Evolutionary conservation across 2,797 vertebrate genomes (phyloP), one percentile per base, ranked within the genome.

Genomic region (Phoeniculus purpureus): DNA sequence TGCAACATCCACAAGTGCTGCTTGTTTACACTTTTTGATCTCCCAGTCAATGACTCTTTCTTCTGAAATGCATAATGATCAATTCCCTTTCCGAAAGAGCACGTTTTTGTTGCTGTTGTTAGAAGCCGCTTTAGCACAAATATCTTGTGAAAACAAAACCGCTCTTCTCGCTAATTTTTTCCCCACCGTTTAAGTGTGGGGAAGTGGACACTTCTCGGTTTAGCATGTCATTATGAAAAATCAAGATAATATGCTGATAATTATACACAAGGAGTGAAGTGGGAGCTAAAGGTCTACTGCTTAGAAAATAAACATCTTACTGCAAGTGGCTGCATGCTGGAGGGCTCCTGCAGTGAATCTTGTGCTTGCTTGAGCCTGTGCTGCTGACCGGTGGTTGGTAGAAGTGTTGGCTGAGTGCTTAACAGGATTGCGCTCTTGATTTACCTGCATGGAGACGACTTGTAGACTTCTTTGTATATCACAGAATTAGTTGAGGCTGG

Each of bases 191-290:
- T 2, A 90, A 89, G 61, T 37, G 48, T 27, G 22, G 62, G 55
- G 32, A 92, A 85, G 76, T 85, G 94, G 88, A 90, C 81, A 34
- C 79, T 68, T 87, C 45, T 89, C 32, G 51, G 27, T 62, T 95
- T 47, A 72, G 16, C 22, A 27, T 47, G 40, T 70, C 90, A 93
- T 92, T 89, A 86, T 70, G 62, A 82, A 87, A 88, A 82, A 87
- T 73, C 52, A 61, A 76, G 76, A 31, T 61, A 72, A 72, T 87
- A 55, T 43, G 29, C 31, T 72, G 78, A 61, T 77, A 90, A 88
- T 91, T 90, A 61, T 10, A 17, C 16, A 52, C 51, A 64, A 88
- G 62, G 80, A 73, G 68, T 66, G 23, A 22, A 60, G 27, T 37
- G 52, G 54, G 82, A 78, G n/a, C 40, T 60, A 17, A 88, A 92